phyloP scores from a whole-genome alignment of 2,113 vertebrate genomes.

The Hylia prasina region DNA sequence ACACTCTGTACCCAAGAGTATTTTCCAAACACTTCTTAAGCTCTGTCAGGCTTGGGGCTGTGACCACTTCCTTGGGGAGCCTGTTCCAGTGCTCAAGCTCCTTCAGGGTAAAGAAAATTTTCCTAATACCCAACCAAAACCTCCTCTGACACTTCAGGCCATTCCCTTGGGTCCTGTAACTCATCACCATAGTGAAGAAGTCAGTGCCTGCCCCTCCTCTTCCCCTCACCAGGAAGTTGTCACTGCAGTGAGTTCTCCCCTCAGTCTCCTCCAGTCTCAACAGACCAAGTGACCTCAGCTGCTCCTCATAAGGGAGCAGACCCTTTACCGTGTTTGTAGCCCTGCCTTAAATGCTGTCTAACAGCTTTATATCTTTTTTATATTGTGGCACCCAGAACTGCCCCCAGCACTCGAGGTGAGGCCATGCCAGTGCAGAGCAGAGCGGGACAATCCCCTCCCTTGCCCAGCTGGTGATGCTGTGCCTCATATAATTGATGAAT shows the following conservation, averaged over 20 bases:
- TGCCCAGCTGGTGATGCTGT: fast-evolving
- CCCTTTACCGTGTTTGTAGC: fast-evolving
- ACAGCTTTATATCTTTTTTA: background rate
- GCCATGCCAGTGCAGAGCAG: background rate
- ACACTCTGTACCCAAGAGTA: background rate
- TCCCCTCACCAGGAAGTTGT: fast-evolving
- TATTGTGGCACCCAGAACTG: background rate
- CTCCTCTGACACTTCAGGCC: background rate
- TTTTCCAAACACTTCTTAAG: background rate
- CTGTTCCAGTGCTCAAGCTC: background rate
- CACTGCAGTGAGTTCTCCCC: fast-evolving
- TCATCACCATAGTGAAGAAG: too few species aligned
- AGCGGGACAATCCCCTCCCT: background rate
- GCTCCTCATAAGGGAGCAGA: background rate
- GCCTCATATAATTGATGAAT: background rate
- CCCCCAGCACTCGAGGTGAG: fast-evolving
- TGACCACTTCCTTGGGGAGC: background rate
- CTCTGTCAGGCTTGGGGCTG: background rate
- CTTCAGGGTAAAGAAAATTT: background rate
- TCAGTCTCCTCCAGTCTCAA: background rate
- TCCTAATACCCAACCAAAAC: background rate
- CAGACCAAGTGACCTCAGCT: background rate
- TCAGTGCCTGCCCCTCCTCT: background rate
- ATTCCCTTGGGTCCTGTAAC: background rate
- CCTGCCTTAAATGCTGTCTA: background rate